Conservation (phyloP, 2,888 invertebrate species). For the Mechanitis mazaeus region DNA sequence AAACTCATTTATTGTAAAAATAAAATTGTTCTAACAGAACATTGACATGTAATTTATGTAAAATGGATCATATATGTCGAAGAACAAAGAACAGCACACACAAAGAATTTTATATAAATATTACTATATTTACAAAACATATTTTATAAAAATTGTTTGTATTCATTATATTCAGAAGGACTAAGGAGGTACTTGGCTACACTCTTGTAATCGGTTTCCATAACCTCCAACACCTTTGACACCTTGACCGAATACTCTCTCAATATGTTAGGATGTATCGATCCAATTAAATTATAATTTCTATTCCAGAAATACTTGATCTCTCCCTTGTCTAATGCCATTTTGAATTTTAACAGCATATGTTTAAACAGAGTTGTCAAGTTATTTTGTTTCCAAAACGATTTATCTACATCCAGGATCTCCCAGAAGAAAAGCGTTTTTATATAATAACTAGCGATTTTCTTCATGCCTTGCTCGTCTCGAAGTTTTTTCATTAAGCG, state of each 20-base stretch:
- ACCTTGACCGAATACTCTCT: constrained; percentile 43
- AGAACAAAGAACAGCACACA: too few relatives aligned
- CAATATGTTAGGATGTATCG: constrained; percentile 33
- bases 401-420: constrained; percentile 36
- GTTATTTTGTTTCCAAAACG: constrained; percentile 46
- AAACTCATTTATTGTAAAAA: too few relatives aligned
- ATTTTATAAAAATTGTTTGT: constrained; percentile 31
- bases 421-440: constrained; percentile 73
- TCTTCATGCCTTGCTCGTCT: constrained; percentile 56
- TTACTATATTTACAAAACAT: too few relatives aligned
- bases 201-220: constrained; percentile 42
- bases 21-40: too few relatives aligned
- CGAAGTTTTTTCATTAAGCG: constrained; percentile 70
- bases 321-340: constrained; percentile 39
- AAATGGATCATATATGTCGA: too few relatives aligned
- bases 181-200: constrained; percentile 52
- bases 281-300: constrained; percentile 58
- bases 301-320: constrained; percentile 72
- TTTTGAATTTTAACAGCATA: constrained; percentile 57
- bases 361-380: constrained; percentile 49
- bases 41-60: too few relatives aligned
- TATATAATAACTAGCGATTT: constrained; percentile 75
- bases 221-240: constrained; percentile 36
- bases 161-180: constrained; percentile 40
- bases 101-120: too few relatives aligned